phyloP scores from a whole-genome alignment of 2,797 vertebrate genomes.

The Varecia variegata region DNA sequence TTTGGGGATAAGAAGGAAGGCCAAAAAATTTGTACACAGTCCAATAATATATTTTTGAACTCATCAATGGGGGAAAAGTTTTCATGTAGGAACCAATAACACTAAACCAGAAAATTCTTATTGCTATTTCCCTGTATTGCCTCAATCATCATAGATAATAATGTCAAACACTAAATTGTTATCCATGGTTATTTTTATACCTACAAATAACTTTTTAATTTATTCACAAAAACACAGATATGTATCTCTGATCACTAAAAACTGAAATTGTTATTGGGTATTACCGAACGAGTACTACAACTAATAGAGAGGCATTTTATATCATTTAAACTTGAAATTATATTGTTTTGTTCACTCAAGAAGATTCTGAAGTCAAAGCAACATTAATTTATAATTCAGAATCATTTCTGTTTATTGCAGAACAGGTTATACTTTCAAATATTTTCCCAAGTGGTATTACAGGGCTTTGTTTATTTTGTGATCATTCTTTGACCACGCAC shows the following conservation, averaged over 20 bases:
- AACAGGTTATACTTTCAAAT: conserved; percentile 35
- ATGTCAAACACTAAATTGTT: not conserved
- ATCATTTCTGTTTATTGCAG: not conserved
- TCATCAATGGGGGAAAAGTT: not conserved
- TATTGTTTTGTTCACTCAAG: not conserved
- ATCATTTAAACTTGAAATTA: not conserved
- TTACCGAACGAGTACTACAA: not conserved
- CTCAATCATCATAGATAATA: not conserved
- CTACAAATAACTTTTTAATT: not conserved
- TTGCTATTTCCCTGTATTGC: not conserved
- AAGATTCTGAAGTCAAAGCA: conserved; percentile 21
- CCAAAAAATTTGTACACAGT: not conserved
- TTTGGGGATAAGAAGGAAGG: not conserved
- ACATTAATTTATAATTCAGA: conserved; percentile 36
- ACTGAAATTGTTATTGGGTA: not conserved
- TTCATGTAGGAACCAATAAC: not conserved
- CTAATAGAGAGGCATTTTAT: not conserved
- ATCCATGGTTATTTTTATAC: not conserved
- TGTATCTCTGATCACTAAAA: not conserved
- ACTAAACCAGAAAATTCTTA: not conserved
- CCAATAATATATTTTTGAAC: not conserved
- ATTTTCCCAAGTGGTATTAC: not conserved
- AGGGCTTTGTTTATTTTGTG: not conserved
- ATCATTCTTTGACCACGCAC: conserved; percentile 2
- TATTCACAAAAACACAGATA: conserved; percentile 40